phyloP scores from a whole-genome alignment of 2,113 vertebrate genomes.

The Zosterops lateralis region DNA sequence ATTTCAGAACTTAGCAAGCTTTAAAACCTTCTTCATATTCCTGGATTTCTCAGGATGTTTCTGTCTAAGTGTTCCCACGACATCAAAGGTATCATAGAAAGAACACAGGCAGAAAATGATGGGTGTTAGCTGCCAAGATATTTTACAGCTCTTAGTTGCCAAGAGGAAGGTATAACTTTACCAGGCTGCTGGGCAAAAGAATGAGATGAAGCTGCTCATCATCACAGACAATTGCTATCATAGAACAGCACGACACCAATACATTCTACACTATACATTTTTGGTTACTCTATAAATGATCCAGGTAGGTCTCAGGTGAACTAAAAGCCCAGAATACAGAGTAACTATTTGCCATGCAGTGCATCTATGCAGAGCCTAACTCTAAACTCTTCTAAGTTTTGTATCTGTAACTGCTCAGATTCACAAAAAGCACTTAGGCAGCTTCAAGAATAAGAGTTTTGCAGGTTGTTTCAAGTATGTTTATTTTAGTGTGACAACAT shows the following conservation, averaged over 20 bases:
- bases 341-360: not conserved
- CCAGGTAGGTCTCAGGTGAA: not conserved
- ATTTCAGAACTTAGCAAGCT: not conserved
- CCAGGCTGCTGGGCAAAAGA: not conserved
- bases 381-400: not conserved
- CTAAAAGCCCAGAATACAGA: not conserved
- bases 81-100: constrained; percentile 50
- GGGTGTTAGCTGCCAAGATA: constrained; percentile 37
- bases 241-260: not conserved
- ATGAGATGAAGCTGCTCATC: not conserved
- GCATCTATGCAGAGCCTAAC: not conserved
- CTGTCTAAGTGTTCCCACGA: constrained; percentile 11
- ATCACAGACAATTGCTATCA: not conserved
- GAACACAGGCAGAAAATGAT: constrained; percentile 35
- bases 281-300: not conserved
- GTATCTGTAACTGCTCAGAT: not conserved
- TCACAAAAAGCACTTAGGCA: not conserved
- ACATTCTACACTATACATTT: not conserved
- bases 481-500: not conserved
- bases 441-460: not conserved
- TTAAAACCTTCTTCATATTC: not conserved
- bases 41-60: constrained; percentile 13
- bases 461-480: not conserved
- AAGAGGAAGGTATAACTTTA: not conserved
- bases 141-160: not conserved